These are phyloP conservation scores for Deilephila elpenor DNA, from an alignment of 2,888 invertebrate genomes.

Conservation along the genomic window DNA sequence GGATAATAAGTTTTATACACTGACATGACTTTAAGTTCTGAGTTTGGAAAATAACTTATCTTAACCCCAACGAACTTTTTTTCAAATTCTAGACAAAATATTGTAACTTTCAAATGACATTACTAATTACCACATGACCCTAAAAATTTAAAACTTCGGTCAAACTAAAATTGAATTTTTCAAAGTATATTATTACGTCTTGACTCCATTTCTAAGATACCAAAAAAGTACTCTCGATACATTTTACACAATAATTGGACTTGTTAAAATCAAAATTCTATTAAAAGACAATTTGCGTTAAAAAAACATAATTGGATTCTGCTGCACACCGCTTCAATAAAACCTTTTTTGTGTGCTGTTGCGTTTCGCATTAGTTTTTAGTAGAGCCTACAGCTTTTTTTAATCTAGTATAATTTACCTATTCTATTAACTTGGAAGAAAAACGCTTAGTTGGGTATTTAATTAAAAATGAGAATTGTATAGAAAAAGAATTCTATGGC, in stretches of 20 bases:
- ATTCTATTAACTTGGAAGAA: background rate
- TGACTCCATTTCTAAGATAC: background rate
- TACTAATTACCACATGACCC: no score
- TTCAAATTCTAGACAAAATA: no score
- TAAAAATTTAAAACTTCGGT: no score
- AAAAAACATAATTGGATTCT: conserved; percentile 15
- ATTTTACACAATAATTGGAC: conserved; percentile 1
- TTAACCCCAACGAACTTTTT: no score
- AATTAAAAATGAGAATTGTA: background rate
- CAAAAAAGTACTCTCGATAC: background rate
- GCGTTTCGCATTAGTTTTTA: background rate
- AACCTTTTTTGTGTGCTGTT: background rate
- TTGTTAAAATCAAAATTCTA: conserved; percentile 5
- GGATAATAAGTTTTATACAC: no score
- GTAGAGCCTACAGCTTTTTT: background rate
- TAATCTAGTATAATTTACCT: background rate
- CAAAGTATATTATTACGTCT: background rate
- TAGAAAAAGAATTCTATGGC: background rate
- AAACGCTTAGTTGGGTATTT: conserved; percentile 1
- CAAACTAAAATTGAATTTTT: no score
- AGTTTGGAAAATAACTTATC: no score
- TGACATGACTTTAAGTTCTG: no score
- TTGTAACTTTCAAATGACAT: no score
- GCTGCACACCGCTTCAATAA: background rate
- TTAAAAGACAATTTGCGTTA: conserved; percentile 12